Evolutionary conservation across 2,113 vertebrate genomes (phyloP), one percentile per base, ranked within the genome.

Genomic region (Lota lota): DNA sequence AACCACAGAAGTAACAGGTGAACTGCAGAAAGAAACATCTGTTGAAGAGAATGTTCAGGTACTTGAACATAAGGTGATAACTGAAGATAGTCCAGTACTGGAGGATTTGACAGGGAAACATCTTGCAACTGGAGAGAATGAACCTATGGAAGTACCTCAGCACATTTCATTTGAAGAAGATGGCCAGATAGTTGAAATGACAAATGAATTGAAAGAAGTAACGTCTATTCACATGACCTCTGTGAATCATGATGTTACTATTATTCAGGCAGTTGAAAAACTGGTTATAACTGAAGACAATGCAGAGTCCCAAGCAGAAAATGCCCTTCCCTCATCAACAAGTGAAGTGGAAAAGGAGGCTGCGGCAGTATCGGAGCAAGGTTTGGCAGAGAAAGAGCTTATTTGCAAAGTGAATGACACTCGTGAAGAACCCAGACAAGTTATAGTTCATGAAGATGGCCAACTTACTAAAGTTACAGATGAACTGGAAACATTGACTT

Each of bases 381-480:
- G 36, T 58, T 66, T 76, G 50, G 67, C 70, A 22, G 36, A 51
- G 53, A 63, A 61, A 62, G 66, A 81, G 66, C 24, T 17, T 71
- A 14, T 47, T 47, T 47, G 2, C 72, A 40, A 12, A 11, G 57
- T 76, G 28, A 73, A 61, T 6, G 50, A n/a, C 19, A 24, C 19
- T 47, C 1, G 10, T 47, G 40, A 47, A 12, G 40, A 47, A 47
- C 15, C 57, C n/a, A 28, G 62, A 19, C 10, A 72, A 59, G 54
- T 40, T 54, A 28, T 63, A n/a, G 56, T 53, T 40, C 60, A 72
- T 14, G 66, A 76, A 28, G 65, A 79, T 50, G 66, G 79, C 4
- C 22, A 76, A 15, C n/a, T 57, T 50, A 54, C 18, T 67, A 70
- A 90, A 69, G 69, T 59, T 33, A 20, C 64, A 50, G 76, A 83